Base-by-base conservation (phyloP, 2,888 invertebrate species). In the Heteromyza rotundicornis region DNA sequence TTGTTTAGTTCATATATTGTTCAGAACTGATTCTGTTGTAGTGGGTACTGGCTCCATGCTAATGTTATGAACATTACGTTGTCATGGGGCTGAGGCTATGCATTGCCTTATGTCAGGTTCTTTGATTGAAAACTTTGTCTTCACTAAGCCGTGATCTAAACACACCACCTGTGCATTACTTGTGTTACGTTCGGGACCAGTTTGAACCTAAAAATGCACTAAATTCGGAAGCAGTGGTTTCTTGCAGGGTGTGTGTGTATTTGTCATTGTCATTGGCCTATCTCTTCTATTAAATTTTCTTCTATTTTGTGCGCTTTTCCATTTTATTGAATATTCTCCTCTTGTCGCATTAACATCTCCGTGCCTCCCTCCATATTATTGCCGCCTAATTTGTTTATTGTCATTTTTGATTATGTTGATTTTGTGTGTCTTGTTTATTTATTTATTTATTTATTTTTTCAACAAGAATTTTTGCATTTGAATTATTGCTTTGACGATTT, bases 361-460 rank as follows among this genome's bases (percentile, higher is more conserved):
- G 32, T 12, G 32, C 32, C 12, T 32, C 12, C 12, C 40, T 40
- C n/a, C 12, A n/a, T n/a, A 19, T 47, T 47, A 20, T 20, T 17
- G 47, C 20, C 12, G 20, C 36, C 54, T 54, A 54, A 54, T 54
- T 54, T 54, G 54, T 54, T 36, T 35, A 36, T 36, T 36, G 19
- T 54, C 19, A 17, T 54, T 54, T n/a, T 36, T 54, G 54, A 54
- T 54, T 53, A 22, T 53, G 53, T 53, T 53, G 35, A 35, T 35
- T 53, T 35, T 32, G 14, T 53, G 5, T 52, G 16, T 16, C 17
- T 27, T 32, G 54, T 19, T 17, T 47, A 10, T n/a, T 40, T 40
- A n/a, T 12, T 40, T n/a, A 27, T 40, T 40, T 7, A 7, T 40
- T n/a, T 10, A n/a, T n/a, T n/a, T n/a, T n/a, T n/a, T n/a, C 40